phyloP scores from a whole-genome alignment of 2,888 invertebrate genomes.

The Polydrusus tereticollis region DNA sequence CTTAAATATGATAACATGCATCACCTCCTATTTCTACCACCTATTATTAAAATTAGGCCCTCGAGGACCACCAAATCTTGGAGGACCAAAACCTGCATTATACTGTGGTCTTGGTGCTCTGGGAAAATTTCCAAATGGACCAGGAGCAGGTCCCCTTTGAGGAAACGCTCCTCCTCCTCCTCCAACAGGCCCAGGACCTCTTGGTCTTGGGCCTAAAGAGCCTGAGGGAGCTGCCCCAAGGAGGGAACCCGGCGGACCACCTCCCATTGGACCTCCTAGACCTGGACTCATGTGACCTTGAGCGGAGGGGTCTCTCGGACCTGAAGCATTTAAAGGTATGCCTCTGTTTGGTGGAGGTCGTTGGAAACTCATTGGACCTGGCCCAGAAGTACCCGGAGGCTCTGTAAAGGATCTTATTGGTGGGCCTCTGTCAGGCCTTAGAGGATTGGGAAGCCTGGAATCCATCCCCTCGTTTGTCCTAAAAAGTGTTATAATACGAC shows the following conservation, averaged over 20 bases:
- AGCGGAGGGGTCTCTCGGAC: background rate
- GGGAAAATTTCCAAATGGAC: constrained; percentile 12
- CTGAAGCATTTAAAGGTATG: no score
- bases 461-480: background rate
- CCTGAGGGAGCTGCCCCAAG: background rate
- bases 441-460: constrained; percentile 4
- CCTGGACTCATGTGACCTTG: background rate
- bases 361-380: background rate
- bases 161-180: background rate
- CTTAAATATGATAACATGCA: background rate
- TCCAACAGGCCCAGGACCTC: background rate
- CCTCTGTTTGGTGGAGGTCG: background rate
- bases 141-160: constrained; percentile 21
- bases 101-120: constrained; percentile 19
- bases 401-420: background rate
- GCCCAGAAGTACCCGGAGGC: background rate
- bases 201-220: background rate
- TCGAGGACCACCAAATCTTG: constrained; percentile 25
- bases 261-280: background rate
- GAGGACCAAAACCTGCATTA: constrained; percentile 26
- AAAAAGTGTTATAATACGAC: background rate
- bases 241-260: background rate
- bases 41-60: constrained; percentile 30
- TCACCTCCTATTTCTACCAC: constrained; percentile 10
- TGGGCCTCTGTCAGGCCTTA: background rate